Percentiles rank a stretch among this genome's conserved stretches.
These are phyloP conservation scores for Poecile montanus DNA, from an alignment of 2,797 vertebrate species.

Conservation along the genomic window DNA sequence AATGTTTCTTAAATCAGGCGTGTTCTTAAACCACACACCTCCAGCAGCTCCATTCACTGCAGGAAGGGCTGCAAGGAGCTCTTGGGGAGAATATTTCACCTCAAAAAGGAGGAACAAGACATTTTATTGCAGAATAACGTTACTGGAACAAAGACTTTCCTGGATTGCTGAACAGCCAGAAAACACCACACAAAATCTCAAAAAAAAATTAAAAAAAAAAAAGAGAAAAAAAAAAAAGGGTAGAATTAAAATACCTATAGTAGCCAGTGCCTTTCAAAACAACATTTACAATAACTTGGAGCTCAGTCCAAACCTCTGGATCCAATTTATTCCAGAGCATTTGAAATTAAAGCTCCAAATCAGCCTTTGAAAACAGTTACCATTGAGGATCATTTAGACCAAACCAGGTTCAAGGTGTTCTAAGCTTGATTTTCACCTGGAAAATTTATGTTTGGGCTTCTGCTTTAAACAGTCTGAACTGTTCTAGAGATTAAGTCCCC, in stretches of 20 bases:
- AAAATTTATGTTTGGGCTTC: neutral
- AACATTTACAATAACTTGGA: neutral
- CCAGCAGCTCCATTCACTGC: neutral
- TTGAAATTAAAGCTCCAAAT: neutral
- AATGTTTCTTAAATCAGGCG: neutral
- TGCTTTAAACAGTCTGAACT: neutral
- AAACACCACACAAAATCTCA: neutral
- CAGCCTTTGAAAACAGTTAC: neutral
- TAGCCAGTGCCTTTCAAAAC: neutral
- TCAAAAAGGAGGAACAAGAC: neutral
- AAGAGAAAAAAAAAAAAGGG: neutral
- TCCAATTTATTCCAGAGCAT: neutral
- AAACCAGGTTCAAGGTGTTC: neutral
- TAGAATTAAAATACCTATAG: neutral
- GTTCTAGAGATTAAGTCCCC: neutral
- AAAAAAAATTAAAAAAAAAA: neutral
- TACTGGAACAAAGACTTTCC: neutral
- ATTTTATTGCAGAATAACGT: neutral
- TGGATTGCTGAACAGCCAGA: neutral
- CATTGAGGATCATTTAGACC: neutral
- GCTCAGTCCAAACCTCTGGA: neutral
- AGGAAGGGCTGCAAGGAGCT: neutral
- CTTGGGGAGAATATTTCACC: neutral
- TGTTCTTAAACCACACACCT: neutral
- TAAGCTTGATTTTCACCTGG: neutral